Evolutionary conservation across 2,888 invertebrate species (phyloP).

Genomic region (Imbricaverruca yamaguchii): DNA sequence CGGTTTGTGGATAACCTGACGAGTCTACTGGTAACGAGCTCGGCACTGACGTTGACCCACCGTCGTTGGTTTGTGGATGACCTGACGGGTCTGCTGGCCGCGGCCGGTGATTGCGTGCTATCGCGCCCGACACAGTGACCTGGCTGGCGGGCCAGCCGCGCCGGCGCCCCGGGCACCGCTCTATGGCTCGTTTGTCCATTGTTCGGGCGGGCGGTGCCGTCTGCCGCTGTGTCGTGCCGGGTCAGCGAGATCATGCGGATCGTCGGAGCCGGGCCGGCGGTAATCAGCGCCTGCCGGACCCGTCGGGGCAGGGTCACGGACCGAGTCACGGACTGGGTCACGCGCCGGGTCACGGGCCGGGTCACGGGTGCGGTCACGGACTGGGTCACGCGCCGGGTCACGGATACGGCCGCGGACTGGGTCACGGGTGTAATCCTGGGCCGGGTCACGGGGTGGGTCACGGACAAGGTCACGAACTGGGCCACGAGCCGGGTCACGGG

Average conservation of each 20-base stretch:
- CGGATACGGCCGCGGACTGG: not conserved
- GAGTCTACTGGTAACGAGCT: too few species aligned
- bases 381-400: not conserved
- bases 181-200: conserved; percentile 5
- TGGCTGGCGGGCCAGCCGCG: not conserved
- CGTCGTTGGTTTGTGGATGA: too few species aligned
- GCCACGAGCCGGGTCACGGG: not conserved
- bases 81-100: too few species aligned
- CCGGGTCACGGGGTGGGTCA: not conserved
- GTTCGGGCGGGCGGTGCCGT: not conserved
- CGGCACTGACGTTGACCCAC: too few species aligned
- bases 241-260: not conserved
- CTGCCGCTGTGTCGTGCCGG: not conserved
- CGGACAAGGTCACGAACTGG: not conserved
- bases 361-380: not conserved
- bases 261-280: too few species aligned
- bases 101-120: too few species aligned
- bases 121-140: too few species aligned
- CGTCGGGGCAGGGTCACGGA: too few species aligned
- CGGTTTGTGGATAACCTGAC: too few species aligned
- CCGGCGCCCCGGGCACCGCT: not conserved
- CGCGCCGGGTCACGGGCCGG: not conserved
- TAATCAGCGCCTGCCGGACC: too few species aligned
- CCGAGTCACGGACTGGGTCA: too few species aligned
- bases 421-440: too few species aligned